Base-by-base conservation (phyloP, 2,113 vertebrate genomes). In the Callopanchax toddi region DNA sequence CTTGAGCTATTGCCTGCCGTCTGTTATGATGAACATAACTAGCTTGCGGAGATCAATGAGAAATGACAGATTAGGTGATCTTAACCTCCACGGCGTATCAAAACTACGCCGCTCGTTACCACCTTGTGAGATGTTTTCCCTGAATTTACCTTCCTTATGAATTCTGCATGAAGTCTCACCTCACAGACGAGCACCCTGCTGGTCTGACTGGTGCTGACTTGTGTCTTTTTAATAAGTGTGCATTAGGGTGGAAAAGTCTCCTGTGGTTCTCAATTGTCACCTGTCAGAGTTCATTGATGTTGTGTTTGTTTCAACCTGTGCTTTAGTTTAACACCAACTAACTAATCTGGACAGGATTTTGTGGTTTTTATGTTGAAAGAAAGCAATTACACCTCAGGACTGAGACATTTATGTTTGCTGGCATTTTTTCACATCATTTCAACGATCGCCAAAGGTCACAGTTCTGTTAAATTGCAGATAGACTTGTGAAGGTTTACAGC, bases 41-140 rank as follows among this genome's bases (percentile, higher is more conserved):
- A 76, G 67, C 68, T 62, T 25, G 46, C 55, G 36, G 71, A 72
- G 76, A 84, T 81, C 68, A 72, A 87, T 86, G 75, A 77, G 50
- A 76, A 62, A 65, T 69, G 81, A 86, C 86, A 86, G 67, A 87
- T 88, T 78, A 79, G 83, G 63, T 87, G 79, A 77, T 81, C 48
- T 70, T 81, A 68, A 81, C 79, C 81, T 81, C 70, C 15, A 6
- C 72, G 48, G 78, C 54, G 60, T 62, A 72, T 75, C 62, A 79
- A 54, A 84, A 59, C 50, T 67, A 54, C 67, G 56, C 71, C 34
- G 37, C 45, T 84, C 67, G 82, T 86, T 85, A 83, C 64, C 64
- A 71, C 62, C 48, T 67, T 44, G 67, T 49, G 49, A 74, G 70
- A 78, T 72, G 62, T 81, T 79, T 73, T 71, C 67, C 67, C 59